Evolutionary conservation across 2,113 vertebrate species (phyloP).

Genomic region (Chamaea fasciata): DNA sequence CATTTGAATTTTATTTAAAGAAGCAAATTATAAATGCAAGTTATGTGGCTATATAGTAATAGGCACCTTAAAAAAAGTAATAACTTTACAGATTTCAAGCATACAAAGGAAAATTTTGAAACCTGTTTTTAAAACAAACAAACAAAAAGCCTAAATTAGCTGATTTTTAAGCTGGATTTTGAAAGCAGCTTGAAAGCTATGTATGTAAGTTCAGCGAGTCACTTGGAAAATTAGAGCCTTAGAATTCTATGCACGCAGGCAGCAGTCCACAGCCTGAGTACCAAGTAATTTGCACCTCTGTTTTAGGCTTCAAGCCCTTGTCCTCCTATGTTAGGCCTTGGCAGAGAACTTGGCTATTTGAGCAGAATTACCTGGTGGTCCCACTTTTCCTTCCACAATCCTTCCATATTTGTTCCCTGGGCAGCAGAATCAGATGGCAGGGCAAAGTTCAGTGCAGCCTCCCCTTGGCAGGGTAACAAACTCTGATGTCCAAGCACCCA

Average conservation of each 20-base stretch:
- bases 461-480: background rate
- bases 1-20: constrained; percentile 12
- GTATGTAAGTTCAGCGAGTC: background rate
- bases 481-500: background rate
- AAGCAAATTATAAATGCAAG: background rate
- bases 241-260: constrained; percentile 37
- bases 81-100: background rate
- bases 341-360: constrained; percentile 35
- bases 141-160: background rate
- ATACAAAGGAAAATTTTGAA: background rate
- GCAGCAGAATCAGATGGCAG: background rate
- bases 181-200: constrained; percentile 3
- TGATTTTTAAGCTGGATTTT: background rate
- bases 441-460: background rate
- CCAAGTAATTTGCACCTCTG: constrained; percentile 50
- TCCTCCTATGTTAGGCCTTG: constrained; percentile 21
- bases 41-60: background rate
- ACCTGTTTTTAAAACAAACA: background rate
- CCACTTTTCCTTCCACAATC: constrained; percentile 10
- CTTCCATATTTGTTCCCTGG: background rate
- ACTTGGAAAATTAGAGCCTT: constrained; percentile 48
- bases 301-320: constrained; percentile 26
- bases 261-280: constrained; percentile 37
- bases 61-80: background rate
- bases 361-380: constrained; percentile 34